A percentile compares a stretch with the other conserved stretches of the same genome.
These are phyloP conservation scores for Euura lappo DNA, from an alignment of 1,140 invertebrate species.

Conservation along the genomic window DNA sequence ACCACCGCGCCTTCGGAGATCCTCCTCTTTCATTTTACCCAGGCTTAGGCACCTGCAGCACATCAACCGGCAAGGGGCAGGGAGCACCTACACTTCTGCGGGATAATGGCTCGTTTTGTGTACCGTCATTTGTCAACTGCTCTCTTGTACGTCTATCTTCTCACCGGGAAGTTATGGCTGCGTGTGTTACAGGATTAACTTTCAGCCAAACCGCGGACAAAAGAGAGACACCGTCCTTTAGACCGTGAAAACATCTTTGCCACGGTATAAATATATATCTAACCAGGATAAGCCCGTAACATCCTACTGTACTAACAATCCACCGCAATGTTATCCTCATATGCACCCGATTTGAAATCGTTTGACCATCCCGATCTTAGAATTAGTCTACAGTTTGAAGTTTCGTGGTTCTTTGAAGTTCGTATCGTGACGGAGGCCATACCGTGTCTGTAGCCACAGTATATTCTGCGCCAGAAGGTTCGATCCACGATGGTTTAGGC, in stretches of 20 bases:
- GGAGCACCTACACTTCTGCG: not conserved
- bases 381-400: too few species aligned
- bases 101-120: conserved; percentile 3
- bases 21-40: too few species aligned
- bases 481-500: too few species aligned
- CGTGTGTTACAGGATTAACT: conserved; percentile 3
- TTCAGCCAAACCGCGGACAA: not conserved
- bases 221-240: not conserved
- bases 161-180: not conserved
- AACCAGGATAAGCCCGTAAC: not conserved
- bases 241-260: not conserved
- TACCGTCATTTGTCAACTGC: conserved; percentile 6
- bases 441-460: not conserved
- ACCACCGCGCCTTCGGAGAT: not conserved
- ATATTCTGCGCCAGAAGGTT: not conserved
- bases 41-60: not conserved
- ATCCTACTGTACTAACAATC: not conserved
- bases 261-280: not conserved
- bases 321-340: not conserved
- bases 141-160: not conserved
- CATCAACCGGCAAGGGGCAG: not conserved
- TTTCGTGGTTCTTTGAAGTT: too few species aligned
- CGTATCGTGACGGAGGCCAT: not conserved
- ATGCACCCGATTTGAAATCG: too few species aligned
- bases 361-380: too few species aligned